Evolutionary conservation across 2,797 vertebrate species (phyloP).

Genomic region (Lemur catta): DNA sequence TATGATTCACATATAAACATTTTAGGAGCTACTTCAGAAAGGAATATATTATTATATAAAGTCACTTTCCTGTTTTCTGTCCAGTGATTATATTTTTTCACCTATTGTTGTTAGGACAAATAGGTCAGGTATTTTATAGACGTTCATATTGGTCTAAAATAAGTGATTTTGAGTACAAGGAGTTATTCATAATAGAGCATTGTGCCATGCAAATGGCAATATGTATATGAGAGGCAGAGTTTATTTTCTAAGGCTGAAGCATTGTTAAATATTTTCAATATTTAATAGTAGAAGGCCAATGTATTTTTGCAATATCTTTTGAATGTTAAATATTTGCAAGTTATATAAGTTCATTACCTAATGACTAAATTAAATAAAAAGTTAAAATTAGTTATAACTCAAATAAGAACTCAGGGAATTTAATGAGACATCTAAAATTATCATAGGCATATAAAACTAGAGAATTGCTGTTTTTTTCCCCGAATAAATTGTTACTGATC

Average conservation of each 20-base stretch:
- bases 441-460: neutral
- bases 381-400: neutral
- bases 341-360: neutral
- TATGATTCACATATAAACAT: neutral
- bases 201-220: neutral
- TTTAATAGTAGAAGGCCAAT: neutral
- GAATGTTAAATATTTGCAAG: neutral
- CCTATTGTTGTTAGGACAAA: neutral
- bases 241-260: neutral
- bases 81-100: neutral
- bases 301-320: neutral
- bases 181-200: neutral
- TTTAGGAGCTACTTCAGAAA: neutral
- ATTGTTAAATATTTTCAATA: neutral
- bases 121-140: neutral
- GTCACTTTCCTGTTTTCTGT: neutral
- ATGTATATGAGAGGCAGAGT: neutral
- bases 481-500: neutral
- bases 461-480: neutral
- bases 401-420: neutral
- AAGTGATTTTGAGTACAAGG: neutral
- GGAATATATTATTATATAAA: neutral
- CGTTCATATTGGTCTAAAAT: neutral
- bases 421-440: neutral
- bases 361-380: neutral